Conservation (phyloP, 2,113 vertebrate species). For the Tilapia sparmanii region DNA sequence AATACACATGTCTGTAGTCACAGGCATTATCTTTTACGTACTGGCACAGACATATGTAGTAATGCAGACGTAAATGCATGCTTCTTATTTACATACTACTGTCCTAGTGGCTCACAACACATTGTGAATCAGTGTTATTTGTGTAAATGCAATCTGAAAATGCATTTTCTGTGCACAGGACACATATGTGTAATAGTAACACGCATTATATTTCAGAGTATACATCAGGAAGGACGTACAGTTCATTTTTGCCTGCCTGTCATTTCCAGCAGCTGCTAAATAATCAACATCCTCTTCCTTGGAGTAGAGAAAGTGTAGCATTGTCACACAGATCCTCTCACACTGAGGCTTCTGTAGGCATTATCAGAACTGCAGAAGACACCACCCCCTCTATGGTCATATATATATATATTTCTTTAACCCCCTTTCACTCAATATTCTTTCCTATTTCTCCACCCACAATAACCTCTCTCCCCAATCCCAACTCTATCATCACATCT, state of each 20-base stretch:
- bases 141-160: background rate
- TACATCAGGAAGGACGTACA: background rate
- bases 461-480: background rate
- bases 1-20: background rate
- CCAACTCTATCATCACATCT: background rate
- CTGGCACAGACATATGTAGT: background rate
- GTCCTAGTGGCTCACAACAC: background rate
- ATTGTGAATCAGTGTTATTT: background rate
- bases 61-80: background rate
- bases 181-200: background rate
- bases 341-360: background rate
- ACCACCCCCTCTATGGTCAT: background rate
- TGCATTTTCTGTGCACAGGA: background rate
- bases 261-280: background rate
- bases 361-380: background rate
- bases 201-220: background rate
- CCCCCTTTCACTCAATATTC: background rate
- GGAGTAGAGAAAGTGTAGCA: background rate
- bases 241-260: background rate
- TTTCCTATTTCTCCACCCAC: slow-evolving; percentile 7
- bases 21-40: background rate
- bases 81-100: background rate
- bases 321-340: slow-evolving; percentile 11
- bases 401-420: background rate
- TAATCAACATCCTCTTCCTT: background rate